phyloP scores from a whole-genome alignment of 2,797 vertebrate genomes.

The Podarcis lilfordi region DNA sequence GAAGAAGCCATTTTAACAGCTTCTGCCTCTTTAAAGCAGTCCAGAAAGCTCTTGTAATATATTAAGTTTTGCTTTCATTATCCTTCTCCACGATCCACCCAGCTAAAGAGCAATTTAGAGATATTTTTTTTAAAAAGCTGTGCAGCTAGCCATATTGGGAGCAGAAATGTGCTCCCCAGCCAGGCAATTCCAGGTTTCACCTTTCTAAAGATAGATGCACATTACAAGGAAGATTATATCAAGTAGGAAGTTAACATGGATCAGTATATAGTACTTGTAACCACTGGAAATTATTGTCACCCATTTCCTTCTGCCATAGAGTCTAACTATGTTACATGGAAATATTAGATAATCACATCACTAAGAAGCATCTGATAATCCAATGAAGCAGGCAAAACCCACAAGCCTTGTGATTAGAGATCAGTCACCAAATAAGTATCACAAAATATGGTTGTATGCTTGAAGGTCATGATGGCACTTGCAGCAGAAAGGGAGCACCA shows the following conservation, averaged over 20 bases:
- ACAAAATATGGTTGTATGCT: neutral
- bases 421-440: constrained; percentile 5
- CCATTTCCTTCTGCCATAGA: neutral
- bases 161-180: neutral
- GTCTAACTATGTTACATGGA: neutral
- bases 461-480: constrained; percentile 59
- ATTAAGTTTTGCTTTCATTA: neutral
- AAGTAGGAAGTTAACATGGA: neutral
- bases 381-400: constrained; percentile 41
- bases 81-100: neutral
- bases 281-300: neutral
- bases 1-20: neutral
- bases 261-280: neutral
- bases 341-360: constrained; percentile 28
- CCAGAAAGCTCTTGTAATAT: neutral
- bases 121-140: neutral
- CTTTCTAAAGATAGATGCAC: neutral
- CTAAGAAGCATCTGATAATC: constrained; percentile 49
- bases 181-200: neutral
- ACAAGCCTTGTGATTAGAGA: neutral
- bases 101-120: neutral
- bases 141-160: neutral
- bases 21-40: neutral
- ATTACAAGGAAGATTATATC: neutral
- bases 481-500: neutral